Evolutionary conservation across 1,140 invertebrate genomes (phyloP), one percentile per base, ranked within the genome.

Genomic region (Zaprionus kolodkinae): DNA sequence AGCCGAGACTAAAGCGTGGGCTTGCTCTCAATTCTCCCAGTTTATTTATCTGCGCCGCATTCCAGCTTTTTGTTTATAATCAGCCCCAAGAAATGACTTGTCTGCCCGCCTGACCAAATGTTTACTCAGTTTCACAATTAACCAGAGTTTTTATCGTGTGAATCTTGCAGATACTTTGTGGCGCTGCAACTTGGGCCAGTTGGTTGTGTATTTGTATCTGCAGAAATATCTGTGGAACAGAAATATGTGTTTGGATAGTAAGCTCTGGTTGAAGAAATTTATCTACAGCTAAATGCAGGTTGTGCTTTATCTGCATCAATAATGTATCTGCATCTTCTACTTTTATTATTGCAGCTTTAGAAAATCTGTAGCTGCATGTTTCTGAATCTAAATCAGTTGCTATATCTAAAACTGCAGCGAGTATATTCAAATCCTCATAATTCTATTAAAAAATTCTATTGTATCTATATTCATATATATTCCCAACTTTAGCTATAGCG

Each of bases 31-130:
- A 15, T 55, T 17, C 45, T 11, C 27, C 25, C 52, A 40, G 72
- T 83, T 87, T 88, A 78, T 86, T 87, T 88, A 63, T 57, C 68
- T 83, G 78, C 61, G 69, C 35, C 45, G 57, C 54, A 72, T 68
- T 60, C 21, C 54, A 45, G 54, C 27, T 35, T 35, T 72, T 81
- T 85, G 82, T 86, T 85, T 85, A 85, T 81, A 86, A 86, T 78
- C 52, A 52, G 56, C 40, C 56, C 59, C 54, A 27, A 50, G 61
- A 38, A 64, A 33, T 35, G 54, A 54, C 54, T 76, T 62, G 57
- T 66, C 76, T 75, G 55, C 45, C 40, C 10, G 69, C 30, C 12
- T 15, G 33, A 13, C 11, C 5, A 56, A 65, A 68, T 85, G 82
- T 81, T 84, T 81, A 84, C 65, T 36, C 59, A 50, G 71, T 55